Evolutionary conservation across 2,113 vertebrate species (phyloP).

Genomic region (Galeopterus variegatus): DNA sequence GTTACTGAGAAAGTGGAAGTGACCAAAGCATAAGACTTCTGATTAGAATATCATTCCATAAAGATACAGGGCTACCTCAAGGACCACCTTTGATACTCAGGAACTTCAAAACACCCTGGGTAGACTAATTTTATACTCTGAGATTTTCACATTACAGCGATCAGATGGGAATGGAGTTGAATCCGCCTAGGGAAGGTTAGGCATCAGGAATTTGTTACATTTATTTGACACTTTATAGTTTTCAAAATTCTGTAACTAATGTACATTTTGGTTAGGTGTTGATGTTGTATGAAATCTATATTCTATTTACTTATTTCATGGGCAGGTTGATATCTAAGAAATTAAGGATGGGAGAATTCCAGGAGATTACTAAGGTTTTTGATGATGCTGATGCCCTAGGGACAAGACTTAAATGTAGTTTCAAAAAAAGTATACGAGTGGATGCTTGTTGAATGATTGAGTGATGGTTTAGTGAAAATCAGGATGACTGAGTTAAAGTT

Average conservation of each 20-base stretch:
- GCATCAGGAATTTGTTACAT: neutral
- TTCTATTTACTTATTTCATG: neutral
- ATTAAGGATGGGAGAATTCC: neutral
- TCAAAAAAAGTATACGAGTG: neutral
- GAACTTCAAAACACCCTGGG: neutral
- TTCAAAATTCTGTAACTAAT: conserved; percentile 33
- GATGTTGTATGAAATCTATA: neutral
- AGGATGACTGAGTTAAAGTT: neutral
- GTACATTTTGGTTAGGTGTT: neutral
- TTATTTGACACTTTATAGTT: conserved; percentile 18
- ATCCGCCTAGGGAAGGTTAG: neutral
- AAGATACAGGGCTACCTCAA: neutral
- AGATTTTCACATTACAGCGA: neutral
- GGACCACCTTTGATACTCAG: neutral
- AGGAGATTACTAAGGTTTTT: neutral
- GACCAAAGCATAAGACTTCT: neutral
- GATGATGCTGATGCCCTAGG: neutral
- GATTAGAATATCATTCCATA: neutral
- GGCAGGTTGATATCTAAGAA: neutral
- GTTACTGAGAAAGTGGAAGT: neutral
- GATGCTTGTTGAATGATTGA: neutral
- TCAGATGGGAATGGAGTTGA: neutral
- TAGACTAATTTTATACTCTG: neutral
- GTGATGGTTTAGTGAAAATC: conserved; percentile 23
- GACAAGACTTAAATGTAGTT: neutral